phyloP scores from a whole-genome alignment of 2,113 vertebrate genomes.

The Eulacestoma nigropectus region DNA sequence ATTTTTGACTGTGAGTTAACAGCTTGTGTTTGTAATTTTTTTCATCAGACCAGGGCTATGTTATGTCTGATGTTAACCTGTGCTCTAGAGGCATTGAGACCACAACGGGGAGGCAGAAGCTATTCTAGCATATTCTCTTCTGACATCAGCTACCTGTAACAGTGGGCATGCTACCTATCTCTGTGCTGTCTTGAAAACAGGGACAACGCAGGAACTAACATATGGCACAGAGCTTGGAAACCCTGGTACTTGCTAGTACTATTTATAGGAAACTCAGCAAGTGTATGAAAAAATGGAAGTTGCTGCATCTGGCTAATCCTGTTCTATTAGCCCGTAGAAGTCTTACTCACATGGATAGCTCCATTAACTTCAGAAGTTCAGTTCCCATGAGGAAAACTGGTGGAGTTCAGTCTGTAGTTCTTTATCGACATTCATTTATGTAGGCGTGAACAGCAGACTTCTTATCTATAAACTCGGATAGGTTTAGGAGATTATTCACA shows the following conservation, averaged over 20 bases:
- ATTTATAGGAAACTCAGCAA: neutral
- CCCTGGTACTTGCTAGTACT: neutral
- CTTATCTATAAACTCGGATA: neutral
- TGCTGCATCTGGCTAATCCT: neutral
- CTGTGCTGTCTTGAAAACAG: neutral
- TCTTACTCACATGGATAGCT: constrained; percentile 1
- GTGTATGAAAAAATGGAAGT: neutral
- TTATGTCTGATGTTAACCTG: neutral
- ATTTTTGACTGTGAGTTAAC: neutral
- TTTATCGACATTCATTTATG: neutral
- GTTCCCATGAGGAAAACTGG: neutral
- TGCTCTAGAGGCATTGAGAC: neutral
- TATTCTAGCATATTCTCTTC: neutral
- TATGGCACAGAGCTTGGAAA: neutral
- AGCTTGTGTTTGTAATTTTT: neutral
- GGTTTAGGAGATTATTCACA: constrained; percentile 5
- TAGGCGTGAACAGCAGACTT: neutral
- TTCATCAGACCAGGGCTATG: neutral
- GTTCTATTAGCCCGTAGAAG: neutral
- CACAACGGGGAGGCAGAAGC: neutral
- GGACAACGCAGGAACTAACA: neutral
- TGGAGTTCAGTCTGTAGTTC: neutral
- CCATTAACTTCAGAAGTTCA: neutral
- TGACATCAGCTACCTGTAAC: neutral
- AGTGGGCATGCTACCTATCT: neutral